phyloP scores from a whole-genome alignment of 2,797 vertebrate genomes.

The Megaceryle alcyon region DNA sequence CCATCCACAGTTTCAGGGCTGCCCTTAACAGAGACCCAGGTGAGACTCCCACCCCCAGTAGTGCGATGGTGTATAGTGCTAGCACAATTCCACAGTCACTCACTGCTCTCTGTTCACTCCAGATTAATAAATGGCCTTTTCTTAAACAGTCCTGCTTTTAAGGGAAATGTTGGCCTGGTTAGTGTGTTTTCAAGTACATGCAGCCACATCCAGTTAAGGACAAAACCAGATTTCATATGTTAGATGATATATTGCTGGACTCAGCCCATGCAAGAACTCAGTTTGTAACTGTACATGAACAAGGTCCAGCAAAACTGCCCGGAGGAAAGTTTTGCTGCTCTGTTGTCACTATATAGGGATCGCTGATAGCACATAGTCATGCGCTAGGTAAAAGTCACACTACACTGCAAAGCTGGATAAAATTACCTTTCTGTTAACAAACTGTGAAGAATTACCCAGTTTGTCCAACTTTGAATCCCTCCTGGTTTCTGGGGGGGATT shows the following conservation, averaged over 20 bases:
- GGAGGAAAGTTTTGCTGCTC: neutral
- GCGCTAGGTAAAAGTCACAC: neutral
- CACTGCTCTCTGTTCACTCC: neutral
- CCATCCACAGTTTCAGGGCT: neutral
- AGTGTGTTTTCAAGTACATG: neutral
- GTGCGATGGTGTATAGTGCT: neutral
- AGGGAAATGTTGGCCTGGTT: neutral
- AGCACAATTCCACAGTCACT: neutral
- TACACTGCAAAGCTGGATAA: neutral
- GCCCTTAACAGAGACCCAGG: neutral
- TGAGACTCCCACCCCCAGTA: neutral
- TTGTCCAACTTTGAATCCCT: constrained; percentile 40
- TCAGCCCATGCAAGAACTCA: neutral
- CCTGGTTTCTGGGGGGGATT: neutral
- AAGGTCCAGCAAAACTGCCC: neutral
- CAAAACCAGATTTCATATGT: neutral
- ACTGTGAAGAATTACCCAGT: neutral
- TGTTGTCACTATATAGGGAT: neutral
- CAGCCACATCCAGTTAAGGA: neutral
- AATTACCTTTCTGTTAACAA: constrained; percentile 25
- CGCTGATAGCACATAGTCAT: neutral
- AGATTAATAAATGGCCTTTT: neutral
- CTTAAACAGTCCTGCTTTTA: neutral
- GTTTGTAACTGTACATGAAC: neutral
- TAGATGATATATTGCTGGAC: neutral